Percentiles rank a stretch among this genome's conserved stretches.
Evolutionary conservation across 2,113 vertebrate species (phyloP).

Genomic region (Desmodus rotundus): DNA sequence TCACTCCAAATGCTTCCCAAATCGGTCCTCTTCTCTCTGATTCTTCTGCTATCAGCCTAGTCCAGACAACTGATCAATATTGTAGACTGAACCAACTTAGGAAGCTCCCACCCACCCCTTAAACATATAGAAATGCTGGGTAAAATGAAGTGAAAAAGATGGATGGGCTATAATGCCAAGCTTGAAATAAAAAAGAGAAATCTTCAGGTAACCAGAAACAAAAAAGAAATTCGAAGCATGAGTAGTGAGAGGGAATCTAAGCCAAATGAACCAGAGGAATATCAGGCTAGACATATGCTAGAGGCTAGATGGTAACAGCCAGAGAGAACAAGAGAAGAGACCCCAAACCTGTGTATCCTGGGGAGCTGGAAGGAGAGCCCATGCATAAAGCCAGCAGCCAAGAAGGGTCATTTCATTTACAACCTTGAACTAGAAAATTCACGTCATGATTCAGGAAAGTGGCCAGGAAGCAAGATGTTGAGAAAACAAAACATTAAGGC

Average conservation of each 20-base stretch:
- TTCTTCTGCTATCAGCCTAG: not conserved
- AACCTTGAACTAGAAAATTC: constrained; percentile 15
- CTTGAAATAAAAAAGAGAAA: not conserved
- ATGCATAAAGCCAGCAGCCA: not conserved
- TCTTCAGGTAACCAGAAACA: not conserved
- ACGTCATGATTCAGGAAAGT: not conserved
- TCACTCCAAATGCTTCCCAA: not conserved
- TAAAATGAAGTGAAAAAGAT: not conserved
- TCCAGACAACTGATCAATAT: not conserved
- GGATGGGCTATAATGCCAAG: not conserved
- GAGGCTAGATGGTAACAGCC: not conserved
- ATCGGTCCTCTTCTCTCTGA: not conserved
- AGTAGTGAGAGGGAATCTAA: not conserved
- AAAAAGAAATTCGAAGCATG: not conserved
- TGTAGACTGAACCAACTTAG: not conserved
- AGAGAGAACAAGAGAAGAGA: not conserved
- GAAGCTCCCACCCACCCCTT: not conserved
- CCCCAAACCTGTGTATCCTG: not conserved
- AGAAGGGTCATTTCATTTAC: constrained; percentile 12
- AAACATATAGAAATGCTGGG: not conserved
- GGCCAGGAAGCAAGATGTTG: not conserved
- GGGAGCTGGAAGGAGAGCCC: constrained; percentile 16
- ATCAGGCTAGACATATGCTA: not conserved
- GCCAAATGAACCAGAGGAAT: constrained; percentile 28
- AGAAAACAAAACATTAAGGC: constrained; percentile 32